phyloP scores from a whole-genome alignment of 2,113 vertebrate species.

The Centropus unirufus region DNA sequence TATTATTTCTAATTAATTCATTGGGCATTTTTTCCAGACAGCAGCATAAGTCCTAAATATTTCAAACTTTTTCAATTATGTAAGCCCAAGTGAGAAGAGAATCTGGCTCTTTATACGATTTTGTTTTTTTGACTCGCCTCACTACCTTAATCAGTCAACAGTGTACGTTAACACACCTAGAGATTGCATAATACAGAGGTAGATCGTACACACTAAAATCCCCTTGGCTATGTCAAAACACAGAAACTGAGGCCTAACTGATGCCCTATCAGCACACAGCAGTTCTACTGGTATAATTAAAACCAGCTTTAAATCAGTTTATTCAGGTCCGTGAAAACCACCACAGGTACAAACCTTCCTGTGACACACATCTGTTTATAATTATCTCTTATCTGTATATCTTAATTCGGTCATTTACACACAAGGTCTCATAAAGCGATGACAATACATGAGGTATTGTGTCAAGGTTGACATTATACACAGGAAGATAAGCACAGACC shows the following conservation, averaged over 20 bases:
- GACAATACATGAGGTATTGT: neutral
- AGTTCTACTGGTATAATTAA: slow-evolving; percentile 19
- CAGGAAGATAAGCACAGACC: neutral
- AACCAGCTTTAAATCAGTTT: slow-evolving; percentile 24
- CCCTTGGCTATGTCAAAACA: slow-evolving; percentile 35
- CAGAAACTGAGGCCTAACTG: neutral
- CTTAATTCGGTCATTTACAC: neutral
- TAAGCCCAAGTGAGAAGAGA: neutral
- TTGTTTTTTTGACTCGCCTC: slow-evolving; percentile 1
- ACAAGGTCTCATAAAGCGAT: neutral
- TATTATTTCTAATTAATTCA: neutral
- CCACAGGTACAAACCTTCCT: neutral
- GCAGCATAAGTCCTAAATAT: neutral
- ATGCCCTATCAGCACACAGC: neutral
- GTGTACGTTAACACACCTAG: neutral
- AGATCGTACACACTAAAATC: neutral
- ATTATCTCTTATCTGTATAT: neutral
- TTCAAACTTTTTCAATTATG: neutral
- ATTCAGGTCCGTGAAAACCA: slow-evolving; percentile 20
- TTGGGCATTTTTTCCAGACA: neutral
- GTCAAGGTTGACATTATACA: neutral
- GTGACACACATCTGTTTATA: slow-evolving; percentile 7
- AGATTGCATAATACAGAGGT: neutral
- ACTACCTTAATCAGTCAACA: neutral
- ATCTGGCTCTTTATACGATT: neutral